phyloP scores from a whole-genome alignment of 1,140 invertebrate species.

The Centruroides vittatus region DNA sequence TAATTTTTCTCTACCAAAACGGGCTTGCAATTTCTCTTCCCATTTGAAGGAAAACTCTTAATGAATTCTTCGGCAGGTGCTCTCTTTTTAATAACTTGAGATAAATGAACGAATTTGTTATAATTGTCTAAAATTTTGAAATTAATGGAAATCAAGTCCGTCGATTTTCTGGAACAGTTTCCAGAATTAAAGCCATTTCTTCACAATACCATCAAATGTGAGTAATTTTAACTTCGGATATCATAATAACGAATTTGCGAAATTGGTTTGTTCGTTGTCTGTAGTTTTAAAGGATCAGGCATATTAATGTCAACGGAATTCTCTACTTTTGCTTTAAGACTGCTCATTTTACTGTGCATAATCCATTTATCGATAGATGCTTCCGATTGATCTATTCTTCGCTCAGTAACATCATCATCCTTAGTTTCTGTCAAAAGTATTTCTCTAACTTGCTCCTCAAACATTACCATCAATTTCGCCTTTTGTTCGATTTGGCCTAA shows the following conservation, averaged over 20 bases:
- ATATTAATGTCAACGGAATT: too few relatives aligned
- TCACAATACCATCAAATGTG: slow-evolving; percentile 4
- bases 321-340: neutral
- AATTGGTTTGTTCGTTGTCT: too few relatives aligned
- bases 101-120: too few relatives aligned
- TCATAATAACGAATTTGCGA: too few relatives aligned
- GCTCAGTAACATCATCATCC: neutral
- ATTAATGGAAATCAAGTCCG: neutral
- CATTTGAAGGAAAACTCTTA: slow-evolving; percentile 17
- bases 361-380: neutral
- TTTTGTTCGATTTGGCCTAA: slow-evolving; percentile 1
- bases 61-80: neutral
- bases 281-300: neutral
- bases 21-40: too few relatives aligned
- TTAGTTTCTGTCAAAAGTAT: neutral
- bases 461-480: neutral
- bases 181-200: slow-evolving; percentile 4
- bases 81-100: too few relatives aligned
- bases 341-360: neutral
- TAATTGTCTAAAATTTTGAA: too few relatives aligned
- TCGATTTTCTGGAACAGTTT: slow-evolving; percentile 7
- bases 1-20: too few relatives aligned
- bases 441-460: neutral
- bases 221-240: slow-evolving; percentile 2
- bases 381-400: neutral